Evolutionary conservation across 2,888 invertebrate genomes (phyloP).

Genomic region (Arctia plantaginis): DNA sequence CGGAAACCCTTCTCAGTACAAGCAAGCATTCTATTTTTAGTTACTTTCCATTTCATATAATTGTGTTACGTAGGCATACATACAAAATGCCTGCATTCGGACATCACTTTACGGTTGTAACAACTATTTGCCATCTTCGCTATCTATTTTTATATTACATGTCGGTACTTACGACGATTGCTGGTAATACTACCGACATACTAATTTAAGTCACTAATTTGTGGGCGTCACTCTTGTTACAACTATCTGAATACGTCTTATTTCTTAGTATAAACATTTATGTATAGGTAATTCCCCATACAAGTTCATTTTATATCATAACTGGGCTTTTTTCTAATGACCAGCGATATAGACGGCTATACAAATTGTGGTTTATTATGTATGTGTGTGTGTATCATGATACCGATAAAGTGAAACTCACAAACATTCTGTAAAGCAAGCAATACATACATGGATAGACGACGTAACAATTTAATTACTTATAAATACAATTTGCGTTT

Average conservation of each 20-base stretch:
- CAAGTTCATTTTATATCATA: conserved; percentile 30
- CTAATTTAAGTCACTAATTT: conserved; percentile 36
- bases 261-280: conserved; percentile 4
- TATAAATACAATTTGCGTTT: conserved; percentile 32
- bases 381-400: conserved; percentile 15
- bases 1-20: conserved; percentile 48
- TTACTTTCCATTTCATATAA: conserved; percentile 42
- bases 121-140: conserved; percentile 28
- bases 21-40: conserved; percentile 40
- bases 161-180: conserved; percentile 33
- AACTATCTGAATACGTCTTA: conserved; percentile 24
- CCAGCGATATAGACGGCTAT: conserved; percentile 20
- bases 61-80: conserved; percentile 24
- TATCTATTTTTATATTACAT: conserved; percentile 49
- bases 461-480: conserved; percentile 29
- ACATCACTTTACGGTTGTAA: conserved; percentile 41
- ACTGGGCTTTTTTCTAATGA: conserved; percentile 31
- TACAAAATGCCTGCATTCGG: conserved; percentile 34
- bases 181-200: conserved; percentile 31
- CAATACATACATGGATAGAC: conserved; percentile 25
- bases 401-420: conserved; percentile 41
- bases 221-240: conserved; percentile 45
- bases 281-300: conserved; percentile 43
- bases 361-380: conserved; percentile 22
- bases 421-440: conserved; percentile 26